Evolutionary conservation across 2,113 vertebrate species (phyloP), one percentile per base, ranked within the genome.

Genomic region (Hirundichthys speculiger): DNA sequence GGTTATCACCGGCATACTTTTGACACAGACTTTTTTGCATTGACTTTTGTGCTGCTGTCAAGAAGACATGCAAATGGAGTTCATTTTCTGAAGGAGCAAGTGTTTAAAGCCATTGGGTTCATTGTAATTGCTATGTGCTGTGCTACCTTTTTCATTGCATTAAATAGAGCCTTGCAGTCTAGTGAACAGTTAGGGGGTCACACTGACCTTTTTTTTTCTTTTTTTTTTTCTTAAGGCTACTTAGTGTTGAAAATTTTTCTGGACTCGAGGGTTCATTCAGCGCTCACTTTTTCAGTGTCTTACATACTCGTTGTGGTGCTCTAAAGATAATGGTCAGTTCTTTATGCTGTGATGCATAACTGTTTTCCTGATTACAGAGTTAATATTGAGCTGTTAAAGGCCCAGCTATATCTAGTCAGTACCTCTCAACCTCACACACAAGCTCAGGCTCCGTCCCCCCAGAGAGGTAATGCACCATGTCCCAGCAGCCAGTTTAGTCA

Each of bases 41-140:
- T 77, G 80, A 80, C 56, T 38, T 48, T 79, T 77, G 71, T 77
- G 50, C 39, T n/a, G 56, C 82, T 77, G 80, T 90, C 84, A 90
- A 16, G 49, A 46, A 54, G 60, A 79, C 74, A 80, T 64, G 75
- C 83, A 79, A 86, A 85, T 85, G 76, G 77, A 82, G 70, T 73
- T 72, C n/a, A 63, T 30, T 65, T 77, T 86, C 13, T 69, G 64
- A 83, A 71, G 68, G 67, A 79, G 67, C 42, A 54, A 75, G 65
- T 83, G 75, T 84, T 86, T 80, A 79, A 88, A 87, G 65, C 61
- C 2, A 12, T 82, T 73, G 41, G 62, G 73, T 80, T 85, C 71
- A 50, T 60, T 64, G 52, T 69, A 75, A 79, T 80, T 81, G 75
- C 75, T 84, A 65, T 66, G 68, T 68, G 34, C 39, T 40, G 19